A percentile compares a stretch with the other conserved stretches of the same genome.
Evolutionary conservation across 2,113 vertebrate genomes (phyloP).

Genomic region (Cyprinus carpio): DNA sequence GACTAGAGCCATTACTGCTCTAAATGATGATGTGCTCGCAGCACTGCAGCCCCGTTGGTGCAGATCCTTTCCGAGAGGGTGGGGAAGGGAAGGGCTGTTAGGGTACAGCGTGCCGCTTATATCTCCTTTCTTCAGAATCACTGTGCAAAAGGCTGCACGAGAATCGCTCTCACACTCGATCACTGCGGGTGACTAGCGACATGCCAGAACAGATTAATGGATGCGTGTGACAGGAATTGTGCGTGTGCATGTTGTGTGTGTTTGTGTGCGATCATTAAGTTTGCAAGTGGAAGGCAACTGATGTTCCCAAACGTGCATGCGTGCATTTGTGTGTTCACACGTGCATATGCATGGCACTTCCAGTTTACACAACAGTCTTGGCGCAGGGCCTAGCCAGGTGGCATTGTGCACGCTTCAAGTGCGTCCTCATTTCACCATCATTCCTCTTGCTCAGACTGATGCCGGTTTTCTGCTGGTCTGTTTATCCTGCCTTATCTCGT

Average conservation of each 20-base stretch:
- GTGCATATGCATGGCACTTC: conserved; percentile 41
- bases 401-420: conserved; percentile 60
- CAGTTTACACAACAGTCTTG: conserved; percentile 54
- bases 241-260: conserved; percentile 6
- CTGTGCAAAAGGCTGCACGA: conserved; percentile 12
- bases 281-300: not conserved
- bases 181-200: conserved; percentile 3
- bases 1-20: conserved; percentile 40
- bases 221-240: not conserved
- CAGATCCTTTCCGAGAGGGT: conserved; percentile 40
- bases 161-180: not conserved
- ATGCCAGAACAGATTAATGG: conserved; percentile 25
- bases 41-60: conserved; percentile 53
- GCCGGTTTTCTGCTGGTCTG: conserved; percentile 27
- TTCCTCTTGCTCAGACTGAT: conserved; percentile 61
- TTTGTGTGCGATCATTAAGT: conserved; percentile 19
- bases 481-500: conserved; percentile 52
- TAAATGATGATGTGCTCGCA: conserved; percentile 67
- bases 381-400: conserved; percentile 65
- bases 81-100: conserved; percentile 33
- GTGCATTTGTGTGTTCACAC: not conserved
- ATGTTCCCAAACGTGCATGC: not conserved
- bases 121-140: conserved; percentile 13
- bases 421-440: conserved; percentile 62
- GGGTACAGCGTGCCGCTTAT: conserved; percentile 33